Percentiles rank a stretch among this genome's conserved stretches.
Evolutionary conservation across 2,888 invertebrate genomes (phyloP).

Genomic region (Ganaspis brasiliensis): DNA sequence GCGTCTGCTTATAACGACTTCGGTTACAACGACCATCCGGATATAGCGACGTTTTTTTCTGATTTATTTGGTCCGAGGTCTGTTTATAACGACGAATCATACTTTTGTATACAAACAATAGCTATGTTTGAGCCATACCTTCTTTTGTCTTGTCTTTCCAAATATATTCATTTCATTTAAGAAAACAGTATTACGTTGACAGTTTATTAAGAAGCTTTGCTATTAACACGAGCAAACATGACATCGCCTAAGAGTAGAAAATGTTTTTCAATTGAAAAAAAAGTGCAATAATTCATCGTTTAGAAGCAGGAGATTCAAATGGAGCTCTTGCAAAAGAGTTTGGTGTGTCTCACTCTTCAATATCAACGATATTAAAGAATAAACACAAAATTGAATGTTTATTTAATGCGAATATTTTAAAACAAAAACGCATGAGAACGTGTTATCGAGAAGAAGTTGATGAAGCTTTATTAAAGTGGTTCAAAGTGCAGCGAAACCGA

Average conservation of each 20-base stretch:
- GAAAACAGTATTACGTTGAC: not conserved
- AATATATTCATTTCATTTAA: not conserved
- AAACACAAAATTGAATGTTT: constrained; percentile 42
- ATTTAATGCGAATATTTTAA: not conserved
- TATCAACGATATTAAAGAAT: constrained; percentile 53
- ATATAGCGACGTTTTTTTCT: not conserved
- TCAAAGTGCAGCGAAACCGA: constrained; percentile 61
- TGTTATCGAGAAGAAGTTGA: constrained; percentile 55
- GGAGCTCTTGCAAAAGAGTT: constrained; percentile 50
- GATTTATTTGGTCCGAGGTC: too few species aligned
- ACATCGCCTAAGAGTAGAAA: not conserved
- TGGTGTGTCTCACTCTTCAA: constrained; percentile 48
- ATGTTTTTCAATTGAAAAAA: constrained; percentile 50
- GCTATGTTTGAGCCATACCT: not conserved
- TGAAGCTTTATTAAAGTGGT: constrained; percentile 68
- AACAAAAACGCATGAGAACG: not conserved
- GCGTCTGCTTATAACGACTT: not conserved
- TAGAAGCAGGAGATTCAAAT: constrained; percentile 49
- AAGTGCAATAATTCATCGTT: constrained; percentile 51
- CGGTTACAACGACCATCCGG: not conserved
- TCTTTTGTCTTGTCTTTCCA: not conserved
- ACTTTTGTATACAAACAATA: not conserved
- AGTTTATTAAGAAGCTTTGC: not conserved
- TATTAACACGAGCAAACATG: too few species aligned
- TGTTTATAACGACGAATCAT: not conserved